A percentile compares a stretch with the other conserved stretches of the same genome.
These are phyloP conservation scores for Drosophila micromelanica DNA, from an alignment of 1,140 invertebrate species.

Conservation along the genomic window DNA sequence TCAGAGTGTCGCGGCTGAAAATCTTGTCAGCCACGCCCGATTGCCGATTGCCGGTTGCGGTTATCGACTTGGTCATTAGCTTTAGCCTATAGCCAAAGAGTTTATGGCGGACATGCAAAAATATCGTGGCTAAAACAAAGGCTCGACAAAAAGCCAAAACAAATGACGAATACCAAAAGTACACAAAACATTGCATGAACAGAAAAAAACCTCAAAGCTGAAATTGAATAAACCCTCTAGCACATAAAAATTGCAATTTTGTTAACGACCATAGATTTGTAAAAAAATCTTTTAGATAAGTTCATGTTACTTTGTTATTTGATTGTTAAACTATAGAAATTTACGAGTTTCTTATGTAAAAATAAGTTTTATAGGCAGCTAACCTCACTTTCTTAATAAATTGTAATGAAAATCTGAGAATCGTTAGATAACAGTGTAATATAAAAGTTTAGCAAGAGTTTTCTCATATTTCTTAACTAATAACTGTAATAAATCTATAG, in stretches of 20 bases:
- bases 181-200: slow-evolving; percentile 35
- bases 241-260: slow-evolving; percentile 5
- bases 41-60: slow-evolving; percentile 42
- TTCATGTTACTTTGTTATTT: neutral
- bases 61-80: slow-evolving; percentile 48
- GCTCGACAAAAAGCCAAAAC: slow-evolving; percentile 13
- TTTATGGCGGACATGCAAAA: slow-evolving; percentile 25
- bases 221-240: slow-evolving; percentile 14
- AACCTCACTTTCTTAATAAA: neutral
- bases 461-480: neutral
- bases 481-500: neutral
- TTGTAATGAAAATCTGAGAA: neutral
- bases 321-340: too few relatives aligned
- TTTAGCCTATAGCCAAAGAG: slow-evolving; percentile 13
- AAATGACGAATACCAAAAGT: slow-evolving; percentile 42
- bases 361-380: neutral
- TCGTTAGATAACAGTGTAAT: neutral
- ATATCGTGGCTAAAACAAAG: slow-evolving; percentile 49
- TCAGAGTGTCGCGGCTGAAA: slow-evolving; percentile 12
- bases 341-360: too few relatives aligned
- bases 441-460: neutral
- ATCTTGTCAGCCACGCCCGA: slow-evolving; percentile 63
- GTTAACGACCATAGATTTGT: slow-evolving; percentile 1
- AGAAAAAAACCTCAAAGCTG: slow-evolving; percentile 20
- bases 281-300: neutral